These are phyloP conservation scores for Drosophila punjabiensis DNA, from an alignment of 1,140 invertebrate genomes.

Conservation along the genomic window DNA sequence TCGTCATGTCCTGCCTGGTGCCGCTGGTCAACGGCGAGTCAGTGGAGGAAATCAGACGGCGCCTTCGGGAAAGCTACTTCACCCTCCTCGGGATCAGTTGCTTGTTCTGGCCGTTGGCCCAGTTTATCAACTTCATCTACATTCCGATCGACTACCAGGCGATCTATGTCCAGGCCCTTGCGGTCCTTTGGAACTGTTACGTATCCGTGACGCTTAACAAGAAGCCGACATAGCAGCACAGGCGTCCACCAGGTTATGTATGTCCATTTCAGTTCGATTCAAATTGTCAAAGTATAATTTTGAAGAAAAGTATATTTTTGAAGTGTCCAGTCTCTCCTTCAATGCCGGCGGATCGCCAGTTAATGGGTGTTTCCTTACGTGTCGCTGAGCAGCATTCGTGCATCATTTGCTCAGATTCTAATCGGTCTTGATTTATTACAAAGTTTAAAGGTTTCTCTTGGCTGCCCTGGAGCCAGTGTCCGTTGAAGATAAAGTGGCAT, in stretches of 20 bases:
- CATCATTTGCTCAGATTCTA: slow-evolving; percentile 18
- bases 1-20: slow-evolving; percentile 87
- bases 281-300: slow-evolving; percentile 2
- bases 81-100: slow-evolving; percentile 91
- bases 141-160: slow-evolving; percentile 93
- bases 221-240: not conserved
- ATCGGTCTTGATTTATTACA: slow-evolving; percentile 38
- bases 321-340: not conserved
- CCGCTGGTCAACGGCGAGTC: slow-evolving; percentile 88
- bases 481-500: slow-evolving; percentile 46
- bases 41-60: slow-evolving; percentile 86
- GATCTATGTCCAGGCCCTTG: slow-evolving; percentile 91
- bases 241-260: not conserved
- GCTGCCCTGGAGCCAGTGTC: slow-evolving; percentile 28
- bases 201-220: slow-evolving; percentile 82
- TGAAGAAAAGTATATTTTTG: not conserved
- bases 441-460: slow-evolving; percentile 17
- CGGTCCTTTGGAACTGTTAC: slow-evolving; percentile 94
- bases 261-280: not conserved
- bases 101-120: slow-evolving; percentile 94
- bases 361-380: slow-evolving; percentile 2
- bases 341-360: not conserved
- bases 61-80: slow-evolving; percentile 88
- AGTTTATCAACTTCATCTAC: slow-evolving; percentile 93
- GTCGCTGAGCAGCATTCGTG: not conserved